A percentile compares a stretch with the other conserved stretches of the same genome.
phyloP scores from a whole-genome alignment of 92 coral and sea anemone genomes.

The Phenganax subtilis region DNA sequence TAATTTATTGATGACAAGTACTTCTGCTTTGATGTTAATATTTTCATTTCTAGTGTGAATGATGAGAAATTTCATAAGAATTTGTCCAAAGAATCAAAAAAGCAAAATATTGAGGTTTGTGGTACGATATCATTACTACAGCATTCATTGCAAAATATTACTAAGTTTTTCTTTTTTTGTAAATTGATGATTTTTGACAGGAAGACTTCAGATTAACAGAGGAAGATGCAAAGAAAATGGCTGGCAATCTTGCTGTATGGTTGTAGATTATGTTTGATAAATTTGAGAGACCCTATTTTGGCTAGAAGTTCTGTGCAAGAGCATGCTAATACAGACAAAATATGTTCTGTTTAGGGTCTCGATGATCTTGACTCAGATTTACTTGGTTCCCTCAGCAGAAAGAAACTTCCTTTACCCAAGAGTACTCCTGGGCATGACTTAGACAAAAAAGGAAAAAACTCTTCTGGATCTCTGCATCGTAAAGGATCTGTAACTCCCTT shows the following conservation, averaged over 20 bases:
- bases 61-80: slow-evolving; percentile 95
- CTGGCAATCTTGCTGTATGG: slow-evolving; percentile 77
- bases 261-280: slow-evolving; percentile 6
- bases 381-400: slow-evolving; percentile 59
- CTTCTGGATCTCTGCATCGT: slow-evolving; percentile 33
- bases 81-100: slow-evolving; percentile 79
- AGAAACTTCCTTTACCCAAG: slow-evolving; percentile 16
- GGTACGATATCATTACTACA: background rate
- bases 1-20: background rate
- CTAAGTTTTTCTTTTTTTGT: too few relatives aligned
- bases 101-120: slow-evolving; percentile 59
- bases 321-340: background rate
- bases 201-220: slow-evolving; percentile 62
- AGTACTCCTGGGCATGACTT: slow-evolving; percentile 26
- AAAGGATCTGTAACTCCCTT: slow-evolving; percentile 40
- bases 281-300: background rate
- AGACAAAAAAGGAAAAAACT: slow-evolving; percentile 31
- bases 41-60: slow-evolving; percentile 58
- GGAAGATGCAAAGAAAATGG: slow-evolving; percentile 84
- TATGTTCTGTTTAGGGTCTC: slow-evolving; percentile 53
- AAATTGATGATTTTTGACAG: background rate
- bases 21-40: background rate
- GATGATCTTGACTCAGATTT: slow-evolving; percentile 94
- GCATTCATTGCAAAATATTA: too few relatives aligned
- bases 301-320: too few relatives aligned